Evolutionary conservation across 2,113 vertebrate genomes (phyloP).

Genomic region (Columbina picui): DNA sequence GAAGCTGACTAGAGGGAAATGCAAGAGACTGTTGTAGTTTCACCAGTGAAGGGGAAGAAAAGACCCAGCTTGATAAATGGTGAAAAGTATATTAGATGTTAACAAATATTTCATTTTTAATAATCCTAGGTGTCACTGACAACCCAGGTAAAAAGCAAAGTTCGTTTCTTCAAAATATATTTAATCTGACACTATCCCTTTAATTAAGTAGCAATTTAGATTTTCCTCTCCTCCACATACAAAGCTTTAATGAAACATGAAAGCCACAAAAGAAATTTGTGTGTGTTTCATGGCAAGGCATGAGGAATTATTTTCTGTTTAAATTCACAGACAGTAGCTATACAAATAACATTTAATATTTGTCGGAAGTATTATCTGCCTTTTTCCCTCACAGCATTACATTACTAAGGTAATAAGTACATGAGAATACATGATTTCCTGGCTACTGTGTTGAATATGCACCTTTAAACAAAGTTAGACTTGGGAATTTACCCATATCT

Average conservation of each 20-base stretch:
- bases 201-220: conserved; percentile 65
- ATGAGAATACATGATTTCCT: conserved; percentile 62
- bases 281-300: conserved; percentile 37
- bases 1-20: conserved; percentile 15
- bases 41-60: conserved; percentile 13
- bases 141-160: conserved; percentile 52
- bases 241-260: conserved; percentile 62
- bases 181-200: conserved; percentile 57
- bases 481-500: conserved; percentile 65
- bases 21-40: conserved; percentile 18
- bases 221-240: conserved; percentile 38
- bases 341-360: conserved; percentile 70
- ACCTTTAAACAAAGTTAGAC: conserved; percentile 70
- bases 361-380: conserved; percentile 62
- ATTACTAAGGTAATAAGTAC: conserved; percentile 61
- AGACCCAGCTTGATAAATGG: conserved; percentile 37
- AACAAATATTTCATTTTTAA: conserved; percentile 58
- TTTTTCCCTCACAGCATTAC: conserved; percentile 51
- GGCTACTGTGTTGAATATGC: conserved; percentile 55
- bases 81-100: conserved; percentile 37
- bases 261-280: conserved; percentile 49
- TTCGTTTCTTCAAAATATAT: conserved; percentile 58
- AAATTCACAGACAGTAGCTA: conserved; percentile 52
- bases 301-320: conserved; percentile 52
- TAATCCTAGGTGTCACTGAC: conserved; percentile 58